phyloP scores from a whole-genome alignment of 2,888 invertebrate species.

The Harmothoe impar region DNA sequence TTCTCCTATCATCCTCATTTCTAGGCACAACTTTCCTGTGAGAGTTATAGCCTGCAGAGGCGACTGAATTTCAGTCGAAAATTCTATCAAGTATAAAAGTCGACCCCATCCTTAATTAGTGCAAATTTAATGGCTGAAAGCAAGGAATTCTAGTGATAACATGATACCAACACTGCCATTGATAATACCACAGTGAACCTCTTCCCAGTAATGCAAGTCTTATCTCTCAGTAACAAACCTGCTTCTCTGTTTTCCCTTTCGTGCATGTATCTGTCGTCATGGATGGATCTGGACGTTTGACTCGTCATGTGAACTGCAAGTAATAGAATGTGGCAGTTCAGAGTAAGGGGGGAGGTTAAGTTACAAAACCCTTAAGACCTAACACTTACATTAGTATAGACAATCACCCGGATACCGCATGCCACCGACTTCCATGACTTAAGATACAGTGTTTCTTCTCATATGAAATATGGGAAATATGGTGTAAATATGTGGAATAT shows the following conservation, averaged over 20 bases:
- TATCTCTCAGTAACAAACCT: not conserved
- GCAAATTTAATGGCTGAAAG: too few species aligned
- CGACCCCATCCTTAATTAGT: too few species aligned
- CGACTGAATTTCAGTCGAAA: too few species aligned
- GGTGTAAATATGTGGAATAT: too few species aligned
- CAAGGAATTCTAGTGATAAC: too few species aligned
- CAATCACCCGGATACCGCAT: not conserved
- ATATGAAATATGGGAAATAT: not conserved
- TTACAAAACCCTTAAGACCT: not conserved
- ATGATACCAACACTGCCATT: too few species aligned
- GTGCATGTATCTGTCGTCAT: slow-evolving; percentile 11
- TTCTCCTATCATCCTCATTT: too few species aligned
- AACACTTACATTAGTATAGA: not conserved
- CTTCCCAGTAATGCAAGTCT: too few species aligned
- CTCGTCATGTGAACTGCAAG: slow-evolving; percentile 5
- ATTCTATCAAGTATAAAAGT: too few species aligned
- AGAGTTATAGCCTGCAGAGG: too few species aligned
- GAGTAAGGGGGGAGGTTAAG: not conserved
- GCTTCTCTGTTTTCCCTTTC: slow-evolving; percentile 33
- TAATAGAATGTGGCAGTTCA: not conserved
- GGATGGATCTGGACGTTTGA: not conserved
- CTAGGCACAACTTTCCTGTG: too few species aligned
- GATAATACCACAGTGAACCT: too few species aligned
- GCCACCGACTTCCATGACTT: not conserved
- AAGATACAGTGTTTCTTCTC: not conserved